Percentiles rank a stretch among this genome's conserved stretches.
Evolutionary conservation across 2,888 invertebrate species (phyloP).

Genomic region (Synanthedon formicaeformis): DNA sequence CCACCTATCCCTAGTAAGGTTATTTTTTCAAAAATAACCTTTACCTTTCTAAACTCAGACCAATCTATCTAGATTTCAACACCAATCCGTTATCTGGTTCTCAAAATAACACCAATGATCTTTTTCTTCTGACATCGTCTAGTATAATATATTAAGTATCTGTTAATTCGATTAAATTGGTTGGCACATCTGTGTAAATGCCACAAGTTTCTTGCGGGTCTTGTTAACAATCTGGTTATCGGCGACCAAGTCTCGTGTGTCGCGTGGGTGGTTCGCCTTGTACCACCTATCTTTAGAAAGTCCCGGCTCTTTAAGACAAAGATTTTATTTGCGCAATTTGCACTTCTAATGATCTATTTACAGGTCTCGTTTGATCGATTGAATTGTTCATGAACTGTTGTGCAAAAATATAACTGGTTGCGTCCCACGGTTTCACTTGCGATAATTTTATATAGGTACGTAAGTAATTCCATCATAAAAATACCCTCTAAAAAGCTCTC

Average conservation of each 20-base stretch:
- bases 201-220: background rate
- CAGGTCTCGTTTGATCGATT: background rate
- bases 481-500: no score
- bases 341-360: conserved; percentile 1
- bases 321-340: conserved; percentile 5
- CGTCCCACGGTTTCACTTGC: no score
- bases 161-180: background rate
- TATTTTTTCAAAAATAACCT: no score
- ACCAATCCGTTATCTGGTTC: no score
- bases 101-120: no score
- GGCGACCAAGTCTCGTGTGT: background rate
- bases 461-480: no score
- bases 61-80: no score
- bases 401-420: background rate
- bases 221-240: background rate
- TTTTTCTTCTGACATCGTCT: no score
- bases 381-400: background rate
- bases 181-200: background rate
- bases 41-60: no score
- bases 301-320: conserved; percentile 7
- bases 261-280: conserved; percentile 21
- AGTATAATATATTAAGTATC: no score
- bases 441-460: no score
- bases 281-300: conserved; percentile 15
- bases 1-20: no score